Conservation (phyloP, 2,888 invertebrate species). For the Gnatocerus cornutus region DNA sequence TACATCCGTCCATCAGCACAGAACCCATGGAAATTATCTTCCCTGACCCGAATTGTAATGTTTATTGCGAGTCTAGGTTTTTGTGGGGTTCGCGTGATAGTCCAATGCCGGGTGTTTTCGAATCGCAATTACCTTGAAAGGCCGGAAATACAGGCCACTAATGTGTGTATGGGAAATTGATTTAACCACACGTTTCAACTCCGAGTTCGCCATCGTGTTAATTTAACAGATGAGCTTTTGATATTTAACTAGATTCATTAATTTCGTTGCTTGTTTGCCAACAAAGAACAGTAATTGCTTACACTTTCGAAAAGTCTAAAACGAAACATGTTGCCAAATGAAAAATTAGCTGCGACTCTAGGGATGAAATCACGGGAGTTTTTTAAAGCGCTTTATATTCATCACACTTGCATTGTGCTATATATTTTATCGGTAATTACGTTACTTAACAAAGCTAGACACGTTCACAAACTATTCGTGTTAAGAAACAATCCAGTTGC, state of each 20-base stretch:
- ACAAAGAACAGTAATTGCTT: slow-evolving; percentile 43
- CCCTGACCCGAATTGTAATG: slow-evolving; percentile 25
- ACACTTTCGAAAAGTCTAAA: slow-evolving; percentile 25
- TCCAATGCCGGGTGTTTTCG: slow-evolving; percentile 20
- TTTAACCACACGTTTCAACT: slow-evolving; percentile 42
- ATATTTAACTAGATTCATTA: slow-evolving; percentile 50
- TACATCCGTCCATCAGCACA: not conserved
- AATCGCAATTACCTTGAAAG: slow-evolving; percentile 47
- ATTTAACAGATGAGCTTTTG: slow-evolving; percentile 50
- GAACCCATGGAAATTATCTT: slow-evolving; percentile 36
- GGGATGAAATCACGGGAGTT: not conserved
- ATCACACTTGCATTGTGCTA: slow-evolving; percentile 1
- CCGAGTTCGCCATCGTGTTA: slow-evolving; percentile 43
- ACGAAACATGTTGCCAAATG: slow-evolving; percentile 29
- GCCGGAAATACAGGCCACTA: slow-evolving; percentile 43
- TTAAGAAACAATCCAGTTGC: slow-evolving; percentile 27
- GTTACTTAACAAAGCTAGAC: slow-evolving; percentile 1
- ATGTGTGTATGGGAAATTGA: slow-evolving; percentile 49
- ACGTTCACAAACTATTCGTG: slow-evolving; percentile 21
- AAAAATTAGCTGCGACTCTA: slow-evolving; percentile 32
- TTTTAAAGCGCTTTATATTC: not conserved
- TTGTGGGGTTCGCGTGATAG: slow-evolving; percentile 36
- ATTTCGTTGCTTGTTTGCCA: slow-evolving; percentile 40
- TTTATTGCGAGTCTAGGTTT: slow-evolving; percentile 30
- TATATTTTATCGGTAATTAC: not conserved